These are phyloP conservation scores for Pitta sordida DNA, from an alignment of 2,113 vertebrate species.

Conservation along the genomic window DNA sequence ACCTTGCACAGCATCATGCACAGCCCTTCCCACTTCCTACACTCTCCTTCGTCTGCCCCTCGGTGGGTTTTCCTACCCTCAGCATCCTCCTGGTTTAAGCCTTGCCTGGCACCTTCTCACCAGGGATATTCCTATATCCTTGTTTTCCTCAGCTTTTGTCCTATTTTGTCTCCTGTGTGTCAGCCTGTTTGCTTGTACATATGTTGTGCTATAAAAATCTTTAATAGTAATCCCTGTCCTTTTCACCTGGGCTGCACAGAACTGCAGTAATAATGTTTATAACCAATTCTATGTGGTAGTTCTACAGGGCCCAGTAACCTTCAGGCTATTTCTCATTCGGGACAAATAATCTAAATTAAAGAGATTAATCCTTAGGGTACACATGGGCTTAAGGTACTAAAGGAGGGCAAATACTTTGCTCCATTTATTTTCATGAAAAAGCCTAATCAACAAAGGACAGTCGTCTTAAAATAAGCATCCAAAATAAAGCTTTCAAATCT, in stretches of 20 bases:
- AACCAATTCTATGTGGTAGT: neutral
- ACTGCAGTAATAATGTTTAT: neutral
- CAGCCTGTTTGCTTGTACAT: neutral
- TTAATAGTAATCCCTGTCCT: slow-evolving; percentile 22
- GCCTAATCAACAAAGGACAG: neutral
- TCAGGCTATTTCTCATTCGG: slow-evolving; percentile 8
- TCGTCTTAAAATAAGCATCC: neutral
- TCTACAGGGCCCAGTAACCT: slow-evolving; percentile 2
- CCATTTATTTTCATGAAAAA: slow-evolving; percentile 11
- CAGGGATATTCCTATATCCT: neutral
- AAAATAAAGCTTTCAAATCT: neutral
- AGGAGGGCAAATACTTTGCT: slow-evolving; percentile 5
- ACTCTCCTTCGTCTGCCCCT: neutral
- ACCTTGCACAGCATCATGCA: neutral
- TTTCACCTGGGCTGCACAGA: slow-evolving; percentile 18
- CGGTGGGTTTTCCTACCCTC: neutral
- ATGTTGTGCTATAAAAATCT: slow-evolving; percentile 27
- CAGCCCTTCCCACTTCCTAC: neutral
- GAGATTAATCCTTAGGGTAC: slow-evolving; percentile 40
- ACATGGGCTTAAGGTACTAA: neutral
- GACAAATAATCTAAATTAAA: slow-evolving; percentile 44
- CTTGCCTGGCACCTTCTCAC: neutral
- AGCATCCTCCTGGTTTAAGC: neutral
- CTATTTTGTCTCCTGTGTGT: neutral
- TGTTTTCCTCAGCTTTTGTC: neutral